Conservation (phyloP, 1,140 invertebrate species). For the Bombus sylvicola region DNA sequence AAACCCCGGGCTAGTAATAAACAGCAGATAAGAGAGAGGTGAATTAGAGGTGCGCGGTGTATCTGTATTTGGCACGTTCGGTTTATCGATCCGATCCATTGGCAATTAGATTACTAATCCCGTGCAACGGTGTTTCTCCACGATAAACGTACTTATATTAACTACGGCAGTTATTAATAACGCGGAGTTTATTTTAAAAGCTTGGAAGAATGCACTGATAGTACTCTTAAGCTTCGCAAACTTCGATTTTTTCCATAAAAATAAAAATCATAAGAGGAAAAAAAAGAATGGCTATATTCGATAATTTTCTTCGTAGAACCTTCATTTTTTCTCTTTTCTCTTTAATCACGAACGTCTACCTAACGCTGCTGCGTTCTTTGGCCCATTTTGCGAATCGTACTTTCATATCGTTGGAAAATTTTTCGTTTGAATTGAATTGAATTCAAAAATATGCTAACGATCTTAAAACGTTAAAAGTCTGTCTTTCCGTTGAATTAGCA, state of each 20-base stretch:
- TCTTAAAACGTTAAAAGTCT: neutral
- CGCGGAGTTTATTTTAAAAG: neutral
- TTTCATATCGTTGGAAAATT: no score
- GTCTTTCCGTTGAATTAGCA: neutral
- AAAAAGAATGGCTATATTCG: neutral
- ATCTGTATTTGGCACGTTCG: neutral
- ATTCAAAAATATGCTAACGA: neutral
- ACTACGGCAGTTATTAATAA: neutral
- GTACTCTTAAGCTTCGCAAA: neutral
- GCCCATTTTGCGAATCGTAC: no score
- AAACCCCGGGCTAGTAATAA: neutral
- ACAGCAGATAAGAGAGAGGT: constrained; percentile 17
- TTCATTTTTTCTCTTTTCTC: neutral
- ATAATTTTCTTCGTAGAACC: neutral
- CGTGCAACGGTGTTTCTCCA: neutral
- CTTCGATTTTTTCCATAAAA: neutral
- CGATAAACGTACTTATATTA: neutral
- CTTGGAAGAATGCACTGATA: neutral
- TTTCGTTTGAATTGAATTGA: no score
- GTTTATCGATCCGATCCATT: neutral
- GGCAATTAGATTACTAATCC: constrained; percentile 14
- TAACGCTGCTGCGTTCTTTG: no score
- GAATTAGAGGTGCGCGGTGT: constrained; percentile 1
- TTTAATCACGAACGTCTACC: no score
- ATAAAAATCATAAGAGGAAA: neutral